Base-by-base conservation (phyloP, 2,888 invertebrate genomes). In the Allolobophora icterica region DNA sequence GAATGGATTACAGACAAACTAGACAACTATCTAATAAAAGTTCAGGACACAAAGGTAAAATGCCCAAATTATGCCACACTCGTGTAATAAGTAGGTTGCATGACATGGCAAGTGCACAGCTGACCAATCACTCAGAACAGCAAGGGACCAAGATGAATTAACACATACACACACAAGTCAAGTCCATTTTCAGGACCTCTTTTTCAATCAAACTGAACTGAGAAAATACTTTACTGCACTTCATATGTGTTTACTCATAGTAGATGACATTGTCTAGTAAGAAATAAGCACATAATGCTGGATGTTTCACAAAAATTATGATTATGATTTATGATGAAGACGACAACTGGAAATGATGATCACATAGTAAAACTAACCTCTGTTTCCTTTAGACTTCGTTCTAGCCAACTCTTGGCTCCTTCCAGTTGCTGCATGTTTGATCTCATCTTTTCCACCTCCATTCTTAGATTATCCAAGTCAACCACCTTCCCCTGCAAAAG, bases 381-480 rank as follows among this genome's bases (percentile, higher is more conserved):
- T 19, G 94, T 93, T 92, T 95, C 95, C 58, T 93, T 92, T 8
- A 95, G 93, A 33, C 94, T 92, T 71, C 95, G 93, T 92, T 95
- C 94, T 90, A 95, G 92, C 95, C 95, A 95, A 6, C 94, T 94
- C 84, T 91, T 92, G 52, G 92, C 90, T 38, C 91, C 91, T 52
- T 93, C 93, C 34, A 91, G 34, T 34, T 91, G 58, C 87, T 94
- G 94, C 24, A 94, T 90, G 40, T 94, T 90, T 6, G 92, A 92
- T 90, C 93, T 93, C 52, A 94, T 89, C 91, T 94, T 94, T 83
- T 94, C 94, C 84, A 94, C 40, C 34, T 94, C 92, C 4, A 33
- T 52, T 83, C 90, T 91, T 84, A 93, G 91, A 2, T 40, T 34
- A 91, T 92, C 89, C 84, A 92, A 90, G 52, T 92, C 92, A 30